Conservation (phyloP, 2,113 vertebrate genomes). For the Ochotona princeps region DNA sequence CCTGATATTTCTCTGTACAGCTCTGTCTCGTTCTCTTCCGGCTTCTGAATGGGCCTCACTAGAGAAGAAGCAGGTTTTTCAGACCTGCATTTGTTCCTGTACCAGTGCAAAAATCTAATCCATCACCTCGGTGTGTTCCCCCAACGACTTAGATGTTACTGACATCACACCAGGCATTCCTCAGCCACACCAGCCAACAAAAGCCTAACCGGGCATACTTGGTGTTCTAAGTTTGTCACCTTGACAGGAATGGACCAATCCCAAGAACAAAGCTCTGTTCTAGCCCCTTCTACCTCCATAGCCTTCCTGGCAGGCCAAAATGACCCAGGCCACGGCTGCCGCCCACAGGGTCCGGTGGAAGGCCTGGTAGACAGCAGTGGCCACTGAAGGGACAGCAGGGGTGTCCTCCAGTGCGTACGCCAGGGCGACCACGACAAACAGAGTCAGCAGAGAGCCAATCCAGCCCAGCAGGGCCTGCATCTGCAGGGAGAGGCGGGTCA, state of each 20-base stretch:
- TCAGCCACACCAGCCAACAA: not conserved
- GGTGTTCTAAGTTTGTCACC: not conserved
- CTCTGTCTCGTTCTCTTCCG: not conserved
- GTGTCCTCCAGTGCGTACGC: constrained; percentile 85
- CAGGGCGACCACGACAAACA: constrained; percentile 85
- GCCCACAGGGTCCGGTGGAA: constrained; percentile 89
- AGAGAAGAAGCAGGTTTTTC: not conserved
- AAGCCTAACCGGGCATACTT: not conserved
- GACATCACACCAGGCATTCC: not conserved
- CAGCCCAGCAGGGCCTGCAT: constrained; percentile 88
- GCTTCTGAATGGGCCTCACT: not conserved
- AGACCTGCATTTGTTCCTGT: not conserved
- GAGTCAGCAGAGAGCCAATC: constrained; percentile 82
- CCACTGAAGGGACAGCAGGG: constrained; percentile 70
- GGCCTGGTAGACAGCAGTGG: constrained; percentile 89
- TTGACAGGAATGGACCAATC: not conserved
- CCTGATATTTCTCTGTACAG: not conserved
- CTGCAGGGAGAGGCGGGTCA: constrained; percentile 62
- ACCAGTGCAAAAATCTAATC: not conserved
- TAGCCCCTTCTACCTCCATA: constrained; percentile 86
- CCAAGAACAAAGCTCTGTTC: fast-evolving
- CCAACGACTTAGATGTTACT: not conserved
- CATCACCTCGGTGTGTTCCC: not conserved
- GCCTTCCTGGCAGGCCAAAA: constrained; percentile 90
- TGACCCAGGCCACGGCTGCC: constrained; percentile 88